These are phyloP conservation scores for Psettodes erumei DNA, from an alignment of 2,113 vertebrate species.

Conservation along the genomic window DNA sequence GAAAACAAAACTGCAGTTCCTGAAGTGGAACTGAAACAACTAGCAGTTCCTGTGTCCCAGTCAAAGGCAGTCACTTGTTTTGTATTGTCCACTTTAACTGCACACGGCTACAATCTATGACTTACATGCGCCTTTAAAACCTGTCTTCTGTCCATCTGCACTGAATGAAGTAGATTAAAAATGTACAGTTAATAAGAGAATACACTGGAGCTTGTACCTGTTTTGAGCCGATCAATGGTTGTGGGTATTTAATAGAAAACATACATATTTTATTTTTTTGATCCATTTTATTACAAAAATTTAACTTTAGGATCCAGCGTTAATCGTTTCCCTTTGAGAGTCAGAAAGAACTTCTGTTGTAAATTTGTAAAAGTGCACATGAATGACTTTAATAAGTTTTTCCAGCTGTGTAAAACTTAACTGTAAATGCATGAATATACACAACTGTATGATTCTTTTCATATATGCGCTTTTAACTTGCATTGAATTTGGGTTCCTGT, in stretches of 20 bases:
- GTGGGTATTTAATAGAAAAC: neutral
- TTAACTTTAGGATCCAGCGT: neutral
- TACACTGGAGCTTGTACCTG: neutral
- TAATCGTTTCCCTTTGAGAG: neutral
- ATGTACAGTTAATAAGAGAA: neutral
- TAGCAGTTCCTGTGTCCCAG: neutral
- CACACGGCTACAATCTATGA: neutral
- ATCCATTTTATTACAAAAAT: too few relatives aligned
- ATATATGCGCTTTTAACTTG: too few relatives aligned
- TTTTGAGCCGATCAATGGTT: neutral
- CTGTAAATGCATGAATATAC: neutral
- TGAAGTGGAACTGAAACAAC: neutral
- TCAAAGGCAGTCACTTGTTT: neutral
- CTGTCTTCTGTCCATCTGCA: neutral
- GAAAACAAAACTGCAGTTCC: conserved; percentile 1
- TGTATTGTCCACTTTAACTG: neutral
- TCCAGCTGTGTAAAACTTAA: neutral
- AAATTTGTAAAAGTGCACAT: neutral
- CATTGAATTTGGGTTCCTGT: too few relatives aligned
- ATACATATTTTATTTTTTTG: neutral
- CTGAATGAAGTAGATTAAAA: neutral
- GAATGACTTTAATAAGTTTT: neutral
- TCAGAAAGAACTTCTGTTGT: neutral
- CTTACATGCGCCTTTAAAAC: neutral
- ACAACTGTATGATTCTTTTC: too few relatives aligned